These are phyloP conservation scores for Strigops habroptila DNA, from an alignment of 2,113 vertebrate species.

Conservation along the genomic window DNA sequence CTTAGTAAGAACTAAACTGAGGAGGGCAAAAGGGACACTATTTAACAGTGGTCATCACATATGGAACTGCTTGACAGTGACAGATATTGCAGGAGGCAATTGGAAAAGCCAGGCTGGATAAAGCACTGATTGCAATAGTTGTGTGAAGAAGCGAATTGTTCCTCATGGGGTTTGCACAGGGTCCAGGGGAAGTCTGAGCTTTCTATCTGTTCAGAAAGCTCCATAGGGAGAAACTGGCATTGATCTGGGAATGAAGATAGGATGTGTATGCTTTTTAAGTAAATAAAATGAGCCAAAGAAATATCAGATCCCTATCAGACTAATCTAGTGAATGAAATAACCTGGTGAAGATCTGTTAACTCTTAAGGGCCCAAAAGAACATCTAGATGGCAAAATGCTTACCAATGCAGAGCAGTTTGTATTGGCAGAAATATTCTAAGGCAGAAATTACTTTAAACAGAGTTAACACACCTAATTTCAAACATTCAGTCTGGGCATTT, in stretches of 20 bases:
- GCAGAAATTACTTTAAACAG: neutral
- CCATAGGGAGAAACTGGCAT: fast-evolving
- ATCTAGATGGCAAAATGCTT: neutral
- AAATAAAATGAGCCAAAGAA: neutral
- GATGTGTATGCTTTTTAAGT: neutral
- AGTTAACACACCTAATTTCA: neutral
- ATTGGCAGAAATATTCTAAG: neutral
- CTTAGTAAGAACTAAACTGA: neutral
- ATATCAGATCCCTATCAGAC: neutral
- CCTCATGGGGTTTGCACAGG: neutral
- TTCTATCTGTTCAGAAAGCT: neutral
- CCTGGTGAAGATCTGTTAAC: neutral
- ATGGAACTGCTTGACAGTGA: neutral
- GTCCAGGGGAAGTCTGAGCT: neutral
- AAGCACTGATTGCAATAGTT: neutral
- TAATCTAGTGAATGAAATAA: neutral
- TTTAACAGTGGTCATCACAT: neutral
- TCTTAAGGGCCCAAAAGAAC: neutral
- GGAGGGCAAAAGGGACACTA: neutral
- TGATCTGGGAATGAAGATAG: neutral
- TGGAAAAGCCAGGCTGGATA: neutral
- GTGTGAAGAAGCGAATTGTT: neutral
- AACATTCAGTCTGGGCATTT: neutral
- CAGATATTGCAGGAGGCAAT: neutral
- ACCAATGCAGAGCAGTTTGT: neutral